Conservation (phyloP, 2,888 invertebrate species). For the Euplexia lucipara region DNA sequence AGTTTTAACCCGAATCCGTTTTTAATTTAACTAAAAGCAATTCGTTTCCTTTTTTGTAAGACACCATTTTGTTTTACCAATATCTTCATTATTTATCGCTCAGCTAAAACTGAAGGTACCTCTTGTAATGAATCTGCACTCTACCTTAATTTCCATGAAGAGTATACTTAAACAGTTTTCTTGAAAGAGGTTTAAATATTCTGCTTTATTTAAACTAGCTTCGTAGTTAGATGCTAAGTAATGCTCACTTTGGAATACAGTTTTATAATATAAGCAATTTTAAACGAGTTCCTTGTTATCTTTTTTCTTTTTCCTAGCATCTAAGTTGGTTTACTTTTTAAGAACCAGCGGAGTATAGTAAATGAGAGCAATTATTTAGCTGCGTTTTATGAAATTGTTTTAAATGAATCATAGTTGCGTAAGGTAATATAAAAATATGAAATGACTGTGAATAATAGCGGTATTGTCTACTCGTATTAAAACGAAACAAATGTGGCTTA, state of each 20-base stretch:
- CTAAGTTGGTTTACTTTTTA: slow-evolving; percentile 30
- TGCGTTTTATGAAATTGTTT: slow-evolving; percentile 10
- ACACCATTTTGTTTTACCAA: slow-evolving; percentile 53
- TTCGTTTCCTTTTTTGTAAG: slow-evolving; percentile 27
- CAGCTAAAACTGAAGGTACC: slow-evolving; percentile 62
- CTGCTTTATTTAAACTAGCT: slow-evolving; percentile 67
- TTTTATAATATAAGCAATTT: slow-evolving; percentile 62
- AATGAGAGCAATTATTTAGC: slow-evolving; percentile 7
- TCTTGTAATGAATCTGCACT: slow-evolving; percentile 79
- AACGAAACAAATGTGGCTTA: background rate
- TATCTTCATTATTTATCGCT: slow-evolving; percentile 73
- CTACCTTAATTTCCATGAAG: slow-evolving; percentile 83
- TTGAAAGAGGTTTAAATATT: slow-evolving; percentile 82
- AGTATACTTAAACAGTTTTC: slow-evolving; percentile 78
- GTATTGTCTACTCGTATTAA: background rate
- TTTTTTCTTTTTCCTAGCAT: slow-evolving; percentile 31
- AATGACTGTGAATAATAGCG: background rate
- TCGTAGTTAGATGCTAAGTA: slow-evolving; percentile 62
- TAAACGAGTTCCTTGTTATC: slow-evolving; percentile 48
- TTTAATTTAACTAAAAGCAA: slow-evolving; percentile 53
- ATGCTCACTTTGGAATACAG: slow-evolving; percentile 66
- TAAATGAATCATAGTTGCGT: background rate
- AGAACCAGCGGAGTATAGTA: slow-evolving; percentile 3
- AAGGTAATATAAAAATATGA: background rate
- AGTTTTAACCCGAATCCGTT: slow-evolving; percentile 49